Base-by-base conservation (phyloP, 1,140 invertebrate genomes). In the Samia ricini region DNA sequence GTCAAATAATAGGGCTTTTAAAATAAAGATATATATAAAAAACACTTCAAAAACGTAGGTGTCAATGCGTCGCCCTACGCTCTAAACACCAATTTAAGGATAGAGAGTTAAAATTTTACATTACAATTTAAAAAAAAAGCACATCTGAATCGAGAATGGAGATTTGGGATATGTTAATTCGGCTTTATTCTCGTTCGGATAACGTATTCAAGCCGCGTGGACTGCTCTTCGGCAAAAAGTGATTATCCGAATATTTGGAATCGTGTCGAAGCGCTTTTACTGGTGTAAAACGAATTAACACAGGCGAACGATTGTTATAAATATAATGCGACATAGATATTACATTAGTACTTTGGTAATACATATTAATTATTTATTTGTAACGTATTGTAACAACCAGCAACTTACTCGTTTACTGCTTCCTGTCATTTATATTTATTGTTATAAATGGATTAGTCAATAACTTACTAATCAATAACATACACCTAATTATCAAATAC, bases 271-370 rank as follows among this genome's bases (percentile, higher is more conserved):
- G 70, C 76, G 71, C 75, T 76, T 77, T 72, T 71, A 79, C 72
- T 77, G 74, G 63, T 79, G 76, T 79, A 80, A 79, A 75, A 68
- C 67, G 76, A 83, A 84, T 85, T 77, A 82, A 76, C 71, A 76
- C 72, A 64, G 42, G 63, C 50, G 58, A 54, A 29, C 64, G 56
- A 61, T 62, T 57, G 29, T 42, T 26, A 57, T 19, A 57, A 42
- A 20, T 57, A 57, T 42, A 42, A 15, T 42, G 21, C 12, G 29
- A 36, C 56, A 21, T n/a, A n/a, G n/a, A n/a, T 42, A 19, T 36
- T 21, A 8, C 56, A 33, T 22, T 52, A 8, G 51, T 21, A n/a
- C 51, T 52, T 20, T 7, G 12, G 2, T 51, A 6, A 36, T 8
- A 15, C 10, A 15, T 48, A 15, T 48, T 48, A 2, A 48, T 0